Evolutionary conservation across 2,113 vertebrate species (phyloP).

Genomic region (Hyla sarda): DNA sequence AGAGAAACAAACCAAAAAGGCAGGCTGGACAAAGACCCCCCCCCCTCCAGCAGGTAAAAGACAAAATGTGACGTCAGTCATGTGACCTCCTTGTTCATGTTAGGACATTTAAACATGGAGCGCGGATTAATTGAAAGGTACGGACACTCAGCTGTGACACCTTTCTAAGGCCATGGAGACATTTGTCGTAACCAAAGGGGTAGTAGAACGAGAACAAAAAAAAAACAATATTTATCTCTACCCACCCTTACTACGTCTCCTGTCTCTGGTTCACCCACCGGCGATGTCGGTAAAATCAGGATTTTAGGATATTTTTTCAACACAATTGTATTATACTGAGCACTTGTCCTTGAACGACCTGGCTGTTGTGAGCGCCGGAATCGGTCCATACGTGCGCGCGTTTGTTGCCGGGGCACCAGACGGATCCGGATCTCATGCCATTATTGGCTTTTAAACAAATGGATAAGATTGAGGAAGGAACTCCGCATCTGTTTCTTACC

Average conservation of each 20-base stretch:
- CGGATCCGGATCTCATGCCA: too few relatives aligned
- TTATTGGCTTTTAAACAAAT: neutral
- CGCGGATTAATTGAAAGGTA: neutral
- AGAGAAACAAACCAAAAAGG: slow-evolving; percentile 40
- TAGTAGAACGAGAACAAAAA: neutral
- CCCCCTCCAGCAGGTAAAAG: too few relatives aligned
- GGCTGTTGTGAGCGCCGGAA: neutral
- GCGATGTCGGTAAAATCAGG: neutral
- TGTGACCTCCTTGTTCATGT: neutral
- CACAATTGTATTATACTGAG: neutral
- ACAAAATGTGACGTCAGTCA: neutral
- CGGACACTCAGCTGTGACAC: neutral
- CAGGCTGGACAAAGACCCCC: neutral
- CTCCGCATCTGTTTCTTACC: neutral
- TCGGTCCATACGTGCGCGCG: neutral
- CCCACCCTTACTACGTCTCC: neutral
- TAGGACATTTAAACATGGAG: neutral
- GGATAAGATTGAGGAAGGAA: neutral
- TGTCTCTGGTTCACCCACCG: neutral
- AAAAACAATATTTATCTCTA: neutral
- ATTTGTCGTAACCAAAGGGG: neutral
- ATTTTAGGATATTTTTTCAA: neutral
- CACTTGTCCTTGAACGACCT: neutral
- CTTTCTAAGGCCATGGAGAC: neutral
- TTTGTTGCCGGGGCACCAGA: too few relatives aligned